Percentiles rank a stretch among this genome's conserved stretches.
phyloP scores from a whole-genome alignment of 2,888 invertebrate species.

The Oxycera nigricornis region DNA sequence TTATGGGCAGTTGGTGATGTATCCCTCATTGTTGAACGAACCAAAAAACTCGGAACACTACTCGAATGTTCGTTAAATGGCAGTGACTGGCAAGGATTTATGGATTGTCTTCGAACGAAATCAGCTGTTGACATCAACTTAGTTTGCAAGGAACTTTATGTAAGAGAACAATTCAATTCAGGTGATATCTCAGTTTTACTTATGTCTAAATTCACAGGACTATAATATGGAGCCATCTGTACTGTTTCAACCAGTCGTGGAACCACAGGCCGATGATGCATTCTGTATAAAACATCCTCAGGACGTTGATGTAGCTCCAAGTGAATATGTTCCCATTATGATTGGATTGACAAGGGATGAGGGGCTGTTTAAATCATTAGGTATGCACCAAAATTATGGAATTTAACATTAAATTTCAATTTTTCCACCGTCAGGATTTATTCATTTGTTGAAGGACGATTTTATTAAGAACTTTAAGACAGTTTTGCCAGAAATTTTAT shows the following conservation, averaged over 20 bases:
- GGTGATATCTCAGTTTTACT: neutral
- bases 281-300: neutral
- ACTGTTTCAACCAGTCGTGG: neutral
- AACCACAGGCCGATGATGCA: neutral
- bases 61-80: conserved; percentile 66
- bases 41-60: conserved; percentile 66
- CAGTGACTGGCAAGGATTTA: conserved; percentile 61
- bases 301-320: neutral
- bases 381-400: neutral
- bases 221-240: conserved; percentile 2
- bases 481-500: neutral
- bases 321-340: neutral
- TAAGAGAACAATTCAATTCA: neutral
- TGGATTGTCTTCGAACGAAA: conserved; percentile 68
- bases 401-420: neutral
- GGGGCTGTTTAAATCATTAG: conserved; percentile 3
- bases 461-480: neutral
- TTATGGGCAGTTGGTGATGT: conserved; percentile 67
- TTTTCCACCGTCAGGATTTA: neutral
- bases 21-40: conserved; percentile 64
- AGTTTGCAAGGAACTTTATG: neutral
- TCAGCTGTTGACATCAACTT: conserved; percentile 67
- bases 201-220: neutral
- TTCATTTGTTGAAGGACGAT: neutral
- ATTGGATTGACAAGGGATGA: conserved; percentile 7